Evolutionary conservation across 2,797 vertebrate species (phyloP), one percentile per base, ranked within the genome.

Genomic region (Champsocephalus esox): DNA sequence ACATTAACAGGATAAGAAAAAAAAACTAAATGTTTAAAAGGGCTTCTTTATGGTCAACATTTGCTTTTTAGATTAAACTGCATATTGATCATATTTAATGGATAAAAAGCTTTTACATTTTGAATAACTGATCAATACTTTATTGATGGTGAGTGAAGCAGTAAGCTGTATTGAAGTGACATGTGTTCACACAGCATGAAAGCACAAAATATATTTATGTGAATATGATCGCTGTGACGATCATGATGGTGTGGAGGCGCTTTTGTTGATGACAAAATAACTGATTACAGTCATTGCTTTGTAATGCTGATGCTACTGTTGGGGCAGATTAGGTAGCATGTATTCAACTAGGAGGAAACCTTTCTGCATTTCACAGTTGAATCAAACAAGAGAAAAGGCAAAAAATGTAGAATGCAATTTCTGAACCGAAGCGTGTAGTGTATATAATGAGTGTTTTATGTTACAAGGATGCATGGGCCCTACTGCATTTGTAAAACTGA

Each of bases 51-150:
- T 38, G 34, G 12, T 68, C 21, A 55, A 34, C 12, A 44, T 16
- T 17, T 1, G 3, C 19, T 48, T 76, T 67, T 60, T 52, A 45
- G 51, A 49, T 73, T 19, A 67, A 60, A 21, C 2, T 50, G 12
- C 32, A 59, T 45, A 51, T 46, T 45, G 58, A 68, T 17, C 16
- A 74, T 76, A 17, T 73, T 76, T 5, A 61, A 60, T 16, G 12
- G 56, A 21, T 28, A 9, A 19, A 21, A 56, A 46, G 16, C 28
- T 16, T 77, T 71, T 4, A 17, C 12, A 45, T 70, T 67, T 70
- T 34, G n/a, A 43, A 51, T 41, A 59, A 24, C 38, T 44, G 46
- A 70, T 82, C 56, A 49, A 67, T 72, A 60, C 32, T 46, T 45
- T 3, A 50, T 38, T 45, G 48, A 57, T 43, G n/a, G 54, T 41